A percentile compares a stretch with the other conserved stretches of the same genome.
Conservation (phyloP, 1,140 invertebrate genomes). For the Drosophila albomicans region DNA sequence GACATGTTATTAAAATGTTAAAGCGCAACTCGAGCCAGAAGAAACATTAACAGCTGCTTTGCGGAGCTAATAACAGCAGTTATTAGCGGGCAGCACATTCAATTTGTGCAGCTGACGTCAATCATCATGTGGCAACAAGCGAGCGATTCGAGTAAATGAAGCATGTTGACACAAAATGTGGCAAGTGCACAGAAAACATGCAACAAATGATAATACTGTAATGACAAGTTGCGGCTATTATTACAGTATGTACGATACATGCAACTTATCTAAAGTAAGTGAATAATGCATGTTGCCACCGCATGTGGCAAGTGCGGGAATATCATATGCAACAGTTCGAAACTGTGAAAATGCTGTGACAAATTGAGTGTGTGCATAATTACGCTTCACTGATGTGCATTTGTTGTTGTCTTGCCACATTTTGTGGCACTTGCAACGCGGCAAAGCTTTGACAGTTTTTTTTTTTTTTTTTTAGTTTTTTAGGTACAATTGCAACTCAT, state of each 20-base stretch:
- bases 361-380: background rate
- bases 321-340: background rate
- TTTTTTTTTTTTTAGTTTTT: too few species aligned
- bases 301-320: background rate
- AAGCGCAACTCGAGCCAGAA: too few species aligned
- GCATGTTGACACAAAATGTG: conserved; percentile 6
- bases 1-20: too few species aligned
- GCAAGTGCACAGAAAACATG: background rate
- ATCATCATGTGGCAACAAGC: background rate
- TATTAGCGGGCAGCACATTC: background rate
- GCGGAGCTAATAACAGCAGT: background rate
- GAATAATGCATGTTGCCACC: conserved; percentile 1
- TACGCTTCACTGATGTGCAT: background rate
- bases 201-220: background rate
- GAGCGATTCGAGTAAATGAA: too few species aligned
- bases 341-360: background rate
- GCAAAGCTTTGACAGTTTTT: too few species aligned
- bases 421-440: background rate
- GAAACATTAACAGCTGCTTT: conserved; percentile 3
- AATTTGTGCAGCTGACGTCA: background rate
- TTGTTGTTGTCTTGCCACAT: background rate
- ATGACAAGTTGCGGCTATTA: background rate
- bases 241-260: background rate
- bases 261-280: background rate
- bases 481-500: too few species aligned